These are phyloP conservation scores for Ceratothoa steindachneri DNA, from an alignment of 2,888 invertebrate genomes.

Conservation along the genomic window DNA sequence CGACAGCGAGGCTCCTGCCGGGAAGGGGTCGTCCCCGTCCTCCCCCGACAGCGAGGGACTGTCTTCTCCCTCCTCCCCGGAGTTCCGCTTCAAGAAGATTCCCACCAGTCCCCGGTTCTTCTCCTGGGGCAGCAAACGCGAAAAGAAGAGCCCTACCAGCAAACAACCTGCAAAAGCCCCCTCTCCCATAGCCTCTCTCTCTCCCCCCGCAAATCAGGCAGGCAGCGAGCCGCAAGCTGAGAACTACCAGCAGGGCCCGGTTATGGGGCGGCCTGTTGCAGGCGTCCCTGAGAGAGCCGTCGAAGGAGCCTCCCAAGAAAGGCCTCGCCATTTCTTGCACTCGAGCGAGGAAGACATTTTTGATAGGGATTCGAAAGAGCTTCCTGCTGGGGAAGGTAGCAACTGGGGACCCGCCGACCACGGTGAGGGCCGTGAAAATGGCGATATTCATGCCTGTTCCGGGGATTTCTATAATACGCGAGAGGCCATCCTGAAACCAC, in stretches of 20 bases:
- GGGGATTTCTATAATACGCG: background rate
- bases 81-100: conserved; percentile 26
- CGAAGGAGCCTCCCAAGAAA: background rate
- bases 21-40: background rate
- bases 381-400: background rate
- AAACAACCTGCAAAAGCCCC: background rate
- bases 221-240: background rate
- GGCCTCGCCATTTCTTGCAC: background rate
- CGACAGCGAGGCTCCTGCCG: conserved; percentile 23
- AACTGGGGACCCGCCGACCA: too few species aligned
- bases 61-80: conserved; percentile 32
- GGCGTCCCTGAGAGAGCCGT: background rate
- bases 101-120: conserved; percentile 33
- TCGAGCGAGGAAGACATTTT: background rate
- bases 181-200: background rate
- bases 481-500: background rate
- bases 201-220: background rate
- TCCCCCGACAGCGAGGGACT: conserved; percentile 20
- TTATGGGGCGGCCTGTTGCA: background rate
- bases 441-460: background rate
- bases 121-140: conserved; percentile 35
- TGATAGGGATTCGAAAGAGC: background rate
- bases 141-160: conserved; percentile 19
- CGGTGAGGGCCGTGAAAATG: background rate
- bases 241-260: too few species aligned